Evolutionary conservation across 1,140 invertebrate species (phyloP), one percentile per base, ranked within the genome.

Genomic region (Teleopsis dalmanni): DNA sequence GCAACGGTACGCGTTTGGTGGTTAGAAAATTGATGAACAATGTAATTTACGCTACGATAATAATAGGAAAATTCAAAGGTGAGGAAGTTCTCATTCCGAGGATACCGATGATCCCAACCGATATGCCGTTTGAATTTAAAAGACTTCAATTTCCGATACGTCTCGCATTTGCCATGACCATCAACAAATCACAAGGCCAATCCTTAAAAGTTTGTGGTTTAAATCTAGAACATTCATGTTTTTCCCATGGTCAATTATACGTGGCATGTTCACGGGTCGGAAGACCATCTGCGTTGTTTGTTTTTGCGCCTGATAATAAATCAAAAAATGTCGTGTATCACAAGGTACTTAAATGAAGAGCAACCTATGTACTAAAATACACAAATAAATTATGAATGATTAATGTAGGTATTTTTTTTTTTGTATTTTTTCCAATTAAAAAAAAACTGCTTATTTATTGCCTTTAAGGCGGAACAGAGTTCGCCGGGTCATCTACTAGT

Each of bases 171-270:
- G 68, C 70, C 2, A 73, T 79, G 63, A 71, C 73, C 18, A 75
- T 76, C 35, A 77, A 76, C 55, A 77, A 80, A 60, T 67, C 72
- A 18, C 77, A 81, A 62, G 75, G 77, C 13, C 75, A 78, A 58
- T 59, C 62, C 19, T 57, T 65, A 54, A 44, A 56, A 40, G 55
- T 62, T 40, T 57, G 54, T 47, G 67, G 70, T 14, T 31, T 73
- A 29, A 47, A 69, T 55, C 59, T 75, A 23, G 50, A 56, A 55
- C 50, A 57, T 37, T 36, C 54, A 50, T 62, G 59, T 51, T 74
- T 77, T 52, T 63, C 62, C 10, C 68, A 73, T 57, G 70, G 70
- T 13, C 69, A 76, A 58, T 56, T 73, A 38, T 74, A 75, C 58
- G 70, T 76, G 38, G 70, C 66, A 40, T 70, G 62, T 57, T 70